Evolutionary conservation across 2,797 vertebrate species (phyloP), one percentile per base, ranked within the genome.

Genomic region (Jordanella pulchra): DNA sequence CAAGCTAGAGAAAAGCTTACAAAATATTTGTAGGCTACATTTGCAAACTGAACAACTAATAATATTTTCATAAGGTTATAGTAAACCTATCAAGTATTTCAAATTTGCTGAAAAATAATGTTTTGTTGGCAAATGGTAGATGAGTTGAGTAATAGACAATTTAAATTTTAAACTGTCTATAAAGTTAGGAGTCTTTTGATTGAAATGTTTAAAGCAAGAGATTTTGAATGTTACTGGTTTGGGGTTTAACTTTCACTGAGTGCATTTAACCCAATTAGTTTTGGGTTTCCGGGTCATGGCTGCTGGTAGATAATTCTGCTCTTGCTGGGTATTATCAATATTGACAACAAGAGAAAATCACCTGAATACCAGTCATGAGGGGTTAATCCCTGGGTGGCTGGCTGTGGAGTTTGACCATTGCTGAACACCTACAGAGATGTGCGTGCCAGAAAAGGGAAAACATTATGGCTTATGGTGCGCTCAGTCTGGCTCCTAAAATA

Each of bases 241-340:
- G 7, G 60, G 69, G 35, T 39, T 66, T 78, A 55, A 18, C 1
- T 71, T 80, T 74, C 58, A 39, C 63, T 3, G 65, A 78, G 48
- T 17, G 55, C 69, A 50, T 65, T 75, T 63, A 47, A 23, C 39
- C 69, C 67, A 63, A 84, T 77, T 80, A 60, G 47, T 77, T 45
- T 23, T 70, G 73, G n/a, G 55, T 63, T 68, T 72, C n/a, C 3
- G 55, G 75, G 25, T 78, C 68, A 84, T 86, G 64, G 60, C 73
- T 45, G 45, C 67, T 72, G 73, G 83, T 47, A 73, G 56, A 64
- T 75, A 67, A 77, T 80, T 74, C 69, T 73, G 35, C 28, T 7
- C 79, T 85, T 72, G 77, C 84, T 84, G 87, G 68, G 79, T 71
- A 77, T 85, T 84, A 89, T 86, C 71, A 77, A 89, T 82, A 71